Base-by-base conservation (phyloP, 2,113 vertebrate genomes). In the Melanerpes formicivorus region DNA sequence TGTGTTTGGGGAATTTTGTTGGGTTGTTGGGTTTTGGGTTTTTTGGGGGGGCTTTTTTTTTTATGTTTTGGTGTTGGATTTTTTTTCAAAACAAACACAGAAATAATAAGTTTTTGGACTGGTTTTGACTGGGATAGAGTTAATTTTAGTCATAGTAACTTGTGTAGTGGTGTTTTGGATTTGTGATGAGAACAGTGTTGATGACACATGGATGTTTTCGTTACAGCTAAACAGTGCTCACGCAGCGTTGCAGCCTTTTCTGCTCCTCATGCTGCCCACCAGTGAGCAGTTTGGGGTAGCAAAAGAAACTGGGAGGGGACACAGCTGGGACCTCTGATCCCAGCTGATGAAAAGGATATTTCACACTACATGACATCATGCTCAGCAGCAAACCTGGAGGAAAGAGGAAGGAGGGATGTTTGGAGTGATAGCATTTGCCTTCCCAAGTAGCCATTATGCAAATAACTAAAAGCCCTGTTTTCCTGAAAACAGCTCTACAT, bases 261-360 rank as follows among this genome's bases (percentile, higher is more conserved):
- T 65, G 5, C 22, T 42, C 48, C 32, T 66, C 42, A 17, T 6
- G 3, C 27, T 6, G 6, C 11, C 22, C 14, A 27, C 18, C 29
- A 34, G 15, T 0, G 0, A 72, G 11, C 3, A n/a, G 29, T 13
- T 4, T 37, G 18, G 22, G 15, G 8, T 6, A 11, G 23, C 11
- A 54, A 9, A 59, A 42, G 32, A 37, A 62, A 30, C 59, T 60
- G 19, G 19, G n/a, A 60, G 21, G 21, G 21, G 12, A 34, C 7
- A 62, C 13, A 62, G n/a, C 59, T 22, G 32, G n/a, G n/a, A 62
- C n/a, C 23, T 21, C 13, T 14, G 7, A 34, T 21, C n/a, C n/a
- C 13, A 62, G 18, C 19, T 32, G n/a, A 22, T 14, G n/a, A 34
- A 62, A 34, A 32, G n/a, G 59, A 34, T 62, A 22, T 34, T 32